Conservation (phyloP, 2,797 vertebrate species). For the Notoglanidium macrostoma region DNA sequence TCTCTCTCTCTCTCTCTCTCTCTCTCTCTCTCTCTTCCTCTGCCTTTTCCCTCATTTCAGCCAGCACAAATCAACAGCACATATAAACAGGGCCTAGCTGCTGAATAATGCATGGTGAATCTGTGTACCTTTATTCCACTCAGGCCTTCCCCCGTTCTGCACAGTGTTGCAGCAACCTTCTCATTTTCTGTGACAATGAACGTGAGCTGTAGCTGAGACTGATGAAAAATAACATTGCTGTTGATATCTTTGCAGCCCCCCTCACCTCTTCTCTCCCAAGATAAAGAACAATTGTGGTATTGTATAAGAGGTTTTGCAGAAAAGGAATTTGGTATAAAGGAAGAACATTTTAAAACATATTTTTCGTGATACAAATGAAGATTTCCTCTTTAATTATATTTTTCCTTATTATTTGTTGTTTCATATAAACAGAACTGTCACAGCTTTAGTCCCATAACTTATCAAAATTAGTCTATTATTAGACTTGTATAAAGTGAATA, state of each 20-base stretch:
- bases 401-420: not conserved
- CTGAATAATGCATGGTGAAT: constrained; percentile 74
- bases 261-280: constrained; percentile 14
- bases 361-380: not conserved
- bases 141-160: constrained; percentile 48
- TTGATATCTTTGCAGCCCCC: constrained; percentile 46
- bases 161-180: constrained; percentile 59
- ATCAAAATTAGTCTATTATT: not conserved
- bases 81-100: constrained; percentile 68
- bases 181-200: constrained; percentile 70
- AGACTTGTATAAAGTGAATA: not conserved
- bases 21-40: constrained; percentile 2
- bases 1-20: constrained; percentile 22
- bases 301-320: constrained; percentile 44
- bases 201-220: constrained; percentile 57
- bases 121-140: constrained; percentile 65
- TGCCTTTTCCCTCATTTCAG: constrained; percentile 52
- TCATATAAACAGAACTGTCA: not conserved
- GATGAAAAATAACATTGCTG: constrained; percentile 60
- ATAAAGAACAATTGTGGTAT: constrained; percentile 50
- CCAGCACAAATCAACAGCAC: constrained; percentile 69
- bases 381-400: not conserved
- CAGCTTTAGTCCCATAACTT: not conserved
- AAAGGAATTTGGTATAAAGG: constrained; percentile 27
- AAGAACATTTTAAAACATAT: constrained; percentile 38